Percentiles rank a stretch among this genome's conserved stretches.
These are phyloP conservation scores for Trissolcus basalis DNA, from an alignment of 1,140 invertebrate genomes.

Conservation along the genomic window DNA sequence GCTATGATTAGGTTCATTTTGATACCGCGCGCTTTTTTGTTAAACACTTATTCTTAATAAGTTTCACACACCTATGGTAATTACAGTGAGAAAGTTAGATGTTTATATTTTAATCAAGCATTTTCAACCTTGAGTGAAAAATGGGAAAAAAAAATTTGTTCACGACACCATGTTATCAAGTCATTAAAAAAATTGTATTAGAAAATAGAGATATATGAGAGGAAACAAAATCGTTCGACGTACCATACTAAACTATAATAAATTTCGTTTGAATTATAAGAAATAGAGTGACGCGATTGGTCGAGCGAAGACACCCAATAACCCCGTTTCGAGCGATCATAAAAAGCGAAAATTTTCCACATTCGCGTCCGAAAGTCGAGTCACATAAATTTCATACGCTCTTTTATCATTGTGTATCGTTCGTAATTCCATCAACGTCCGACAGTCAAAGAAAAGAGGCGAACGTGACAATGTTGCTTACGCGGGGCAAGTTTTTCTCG, in stretches of 20 bases:
- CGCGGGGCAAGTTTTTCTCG: slow-evolving; percentile 31
- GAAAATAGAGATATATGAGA: no score
- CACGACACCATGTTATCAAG: no score
- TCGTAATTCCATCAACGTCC: slow-evolving; percentile 52
- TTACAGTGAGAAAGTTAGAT: not conserved
- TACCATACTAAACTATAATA: no score
- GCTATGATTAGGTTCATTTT: not conserved
- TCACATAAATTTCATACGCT: slow-evolving; percentile 3
- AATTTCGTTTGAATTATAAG: no score
- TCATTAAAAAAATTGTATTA: no score
- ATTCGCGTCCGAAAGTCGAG: slow-evolving; percentile 7
- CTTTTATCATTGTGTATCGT: slow-evolving; percentile 19
- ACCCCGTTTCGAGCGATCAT: slow-evolving; percentile 24
- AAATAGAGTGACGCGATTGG: no score
- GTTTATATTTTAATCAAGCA: no score
- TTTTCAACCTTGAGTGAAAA: no score
- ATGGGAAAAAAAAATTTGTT: no score
- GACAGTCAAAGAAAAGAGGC: slow-evolving; percentile 30
- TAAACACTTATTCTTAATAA: no score
- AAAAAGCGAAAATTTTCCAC: slow-evolving; percentile 30
- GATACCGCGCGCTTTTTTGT: not conserved
- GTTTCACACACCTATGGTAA: not conserved
- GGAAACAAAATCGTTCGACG: no score
- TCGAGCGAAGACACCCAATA: slow-evolving; percentile 10
- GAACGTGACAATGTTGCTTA: slow-evolving; percentile 37